Percentiles rank a stretch among this genome's conserved stretches.
phyloP scores from a whole-genome alignment of 2,797 vertebrate genomes.

The Alosa sapidissima region DNA sequence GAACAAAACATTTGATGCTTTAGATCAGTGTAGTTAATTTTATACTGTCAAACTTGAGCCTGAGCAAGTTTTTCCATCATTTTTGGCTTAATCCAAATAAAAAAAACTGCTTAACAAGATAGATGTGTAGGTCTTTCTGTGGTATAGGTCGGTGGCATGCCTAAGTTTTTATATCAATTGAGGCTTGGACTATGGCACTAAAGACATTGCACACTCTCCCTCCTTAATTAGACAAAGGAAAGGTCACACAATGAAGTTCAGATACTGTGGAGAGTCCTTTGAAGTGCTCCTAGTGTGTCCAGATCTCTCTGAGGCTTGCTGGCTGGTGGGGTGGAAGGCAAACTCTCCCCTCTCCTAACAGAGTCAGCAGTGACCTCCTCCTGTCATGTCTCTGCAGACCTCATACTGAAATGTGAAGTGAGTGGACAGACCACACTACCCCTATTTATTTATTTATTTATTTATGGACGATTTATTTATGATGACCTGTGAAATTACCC shows the following conservation, averaged over 20 bases:
- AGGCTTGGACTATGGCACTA: neutral
- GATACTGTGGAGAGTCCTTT: neutral
- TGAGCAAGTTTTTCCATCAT: neutral
- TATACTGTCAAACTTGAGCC: neutral
- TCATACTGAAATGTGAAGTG: neutral
- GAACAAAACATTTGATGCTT: neutral
- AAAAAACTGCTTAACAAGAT: neutral
- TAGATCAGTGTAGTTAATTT: neutral
- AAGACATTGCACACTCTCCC: neutral
- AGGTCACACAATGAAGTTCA: neutral
- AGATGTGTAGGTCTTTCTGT: too few relatives aligned
- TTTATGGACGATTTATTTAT: neutral
- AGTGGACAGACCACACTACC: neutral
- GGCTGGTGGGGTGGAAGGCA: neutral
- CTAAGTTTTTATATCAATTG: neutral
- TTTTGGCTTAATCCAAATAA: neutral
- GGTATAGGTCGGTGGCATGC: neutral
- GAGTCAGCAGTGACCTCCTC: conserved; percentile 6
- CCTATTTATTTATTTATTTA: neutral
- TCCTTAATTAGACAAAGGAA: neutral
- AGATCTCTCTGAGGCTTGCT: neutral
- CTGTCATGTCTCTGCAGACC: neutral
- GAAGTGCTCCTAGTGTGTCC: neutral
- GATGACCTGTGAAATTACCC: too few relatives aligned
- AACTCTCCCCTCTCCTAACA: neutral